A percentile compares a stretch with the other conserved stretches of the same genome.
Conservation (phyloP, 2,888 invertebrate genomes). For the Dicranocentrus wangi region DNA sequence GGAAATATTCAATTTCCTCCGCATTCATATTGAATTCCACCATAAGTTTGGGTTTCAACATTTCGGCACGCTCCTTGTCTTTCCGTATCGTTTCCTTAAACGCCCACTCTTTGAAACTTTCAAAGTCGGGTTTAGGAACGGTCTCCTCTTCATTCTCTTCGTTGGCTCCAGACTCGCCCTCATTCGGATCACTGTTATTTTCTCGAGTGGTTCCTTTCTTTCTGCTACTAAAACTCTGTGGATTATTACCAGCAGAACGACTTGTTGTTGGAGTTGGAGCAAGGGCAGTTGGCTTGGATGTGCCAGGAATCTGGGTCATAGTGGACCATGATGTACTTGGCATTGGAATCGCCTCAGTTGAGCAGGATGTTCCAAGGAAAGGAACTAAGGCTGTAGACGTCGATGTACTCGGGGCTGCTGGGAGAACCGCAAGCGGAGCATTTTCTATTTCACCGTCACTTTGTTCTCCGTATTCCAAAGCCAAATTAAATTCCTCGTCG, state of each 20-base stretch:
- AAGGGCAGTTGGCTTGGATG: too few relatives aligned
- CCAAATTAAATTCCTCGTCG: not conserved
- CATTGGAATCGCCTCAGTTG: too few relatives aligned
- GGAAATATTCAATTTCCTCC: not conserved
- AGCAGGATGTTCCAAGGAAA: too few relatives aligned
- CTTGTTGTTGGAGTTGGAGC: too few relatives aligned
- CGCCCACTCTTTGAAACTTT: conserved; percentile 43
- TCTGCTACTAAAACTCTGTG: too few relatives aligned
- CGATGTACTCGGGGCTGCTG: too few relatives aligned
- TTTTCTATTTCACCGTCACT: not conserved
- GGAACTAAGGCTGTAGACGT: too few relatives aligned
- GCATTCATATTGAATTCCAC: not conserved
- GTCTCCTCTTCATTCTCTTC: not conserved
- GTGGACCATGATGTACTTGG: too few relatives aligned
- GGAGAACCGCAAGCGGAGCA: not conserved
- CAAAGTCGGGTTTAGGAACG: conserved; percentile 28
- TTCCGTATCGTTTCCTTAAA: conserved; percentile 27
- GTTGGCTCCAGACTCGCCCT: too few relatives aligned
- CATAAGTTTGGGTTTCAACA: not conserved
- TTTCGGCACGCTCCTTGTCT: not conserved
- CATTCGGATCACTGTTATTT: too few relatives aligned
- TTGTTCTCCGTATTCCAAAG: not conserved
- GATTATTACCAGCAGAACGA: too few relatives aligned
- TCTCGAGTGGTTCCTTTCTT: not conserved
- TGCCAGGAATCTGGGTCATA: too few relatives aligned